A percentile compares a stretch with the other conserved stretches of the same genome.
Evolutionary conservation across 1,140 invertebrate genomes (phyloP).

Genomic region (Carposina sasakii): DNA sequence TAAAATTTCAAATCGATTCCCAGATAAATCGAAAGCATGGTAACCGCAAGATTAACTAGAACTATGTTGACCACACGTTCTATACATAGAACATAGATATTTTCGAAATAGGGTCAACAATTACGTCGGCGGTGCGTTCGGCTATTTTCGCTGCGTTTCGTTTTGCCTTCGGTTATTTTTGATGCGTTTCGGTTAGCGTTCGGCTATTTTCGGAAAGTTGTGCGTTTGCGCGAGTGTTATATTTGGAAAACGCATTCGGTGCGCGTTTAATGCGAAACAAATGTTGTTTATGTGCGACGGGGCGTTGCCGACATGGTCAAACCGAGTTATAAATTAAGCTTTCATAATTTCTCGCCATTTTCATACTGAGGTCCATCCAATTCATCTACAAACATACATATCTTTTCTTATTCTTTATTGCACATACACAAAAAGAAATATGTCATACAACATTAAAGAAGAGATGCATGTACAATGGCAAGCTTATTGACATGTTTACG

Average conservation of each 20-base stretch:
- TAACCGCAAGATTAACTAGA: too few species aligned
- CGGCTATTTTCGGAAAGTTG: conserved; percentile 41
- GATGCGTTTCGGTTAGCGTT: conserved; percentile 22
- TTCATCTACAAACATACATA: too few species aligned
- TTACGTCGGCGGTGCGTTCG: conserved; percentile 52
- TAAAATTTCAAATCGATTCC: too few species aligned
- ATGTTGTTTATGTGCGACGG: conserved; percentile 32
- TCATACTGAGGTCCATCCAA: too few species aligned
- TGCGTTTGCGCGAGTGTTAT: conserved; percentile 40
- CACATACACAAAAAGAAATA: too few species aligned
- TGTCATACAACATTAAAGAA: too few species aligned
- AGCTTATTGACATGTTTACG: too few species aligned
- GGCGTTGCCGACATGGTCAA: conserved; percentile 3
- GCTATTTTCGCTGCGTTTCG: conserved; percentile 46
- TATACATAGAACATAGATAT: conserved; percentile 53
- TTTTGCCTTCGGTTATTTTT: conserved; percentile 27
- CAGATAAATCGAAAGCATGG: too few species aligned
- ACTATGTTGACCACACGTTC: conserved; percentile 24
- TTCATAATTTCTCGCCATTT: too few species aligned
- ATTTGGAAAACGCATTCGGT: conserved; percentile 46
- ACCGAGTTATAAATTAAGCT: too few species aligned
- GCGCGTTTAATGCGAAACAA: conserved; percentile 52
- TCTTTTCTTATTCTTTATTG: too few species aligned
- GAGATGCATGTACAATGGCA: too few species aligned
- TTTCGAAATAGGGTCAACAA: conserved; percentile 66